phyloP scores from a whole-genome alignment of 2,113 vertebrate genomes.

The Dolichallabes microphthalmus region DNA sequence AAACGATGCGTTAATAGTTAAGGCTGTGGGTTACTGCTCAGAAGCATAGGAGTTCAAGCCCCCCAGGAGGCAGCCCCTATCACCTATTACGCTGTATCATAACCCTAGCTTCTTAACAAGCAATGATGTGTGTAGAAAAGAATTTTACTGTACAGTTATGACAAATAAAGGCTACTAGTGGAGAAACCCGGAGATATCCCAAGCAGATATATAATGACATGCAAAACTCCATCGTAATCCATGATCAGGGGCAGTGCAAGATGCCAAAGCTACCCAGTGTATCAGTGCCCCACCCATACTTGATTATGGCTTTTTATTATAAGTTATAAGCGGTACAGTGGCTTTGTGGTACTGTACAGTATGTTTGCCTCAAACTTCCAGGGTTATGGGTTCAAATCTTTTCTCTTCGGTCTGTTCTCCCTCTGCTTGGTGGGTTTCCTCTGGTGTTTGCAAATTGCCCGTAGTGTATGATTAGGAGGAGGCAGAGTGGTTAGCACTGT shows the following conservation, averaged over 20 bases:
- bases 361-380: too few species aligned
- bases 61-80: neutral
- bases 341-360: too few species aligned
- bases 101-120: neutral
- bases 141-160: neutral
- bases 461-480: too few species aligned
- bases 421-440: too few species aligned
- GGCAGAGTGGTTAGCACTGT: too few species aligned
- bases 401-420: too few species aligned
- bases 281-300: neutral
- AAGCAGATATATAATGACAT: neutral
- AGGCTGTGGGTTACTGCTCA: neutral
- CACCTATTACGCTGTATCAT: neutral
- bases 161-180: neutral
- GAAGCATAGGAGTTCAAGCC: neutral
- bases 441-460: too few species aligned
- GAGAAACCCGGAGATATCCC: neutral
- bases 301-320: neutral
- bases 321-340: too few species aligned
- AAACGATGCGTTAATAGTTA: neutral
- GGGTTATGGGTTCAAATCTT: too few species aligned
- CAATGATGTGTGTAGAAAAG: neutral
- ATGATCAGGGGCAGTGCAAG: too few species aligned
- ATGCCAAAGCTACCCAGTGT: neutral
- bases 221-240: neutral